A percentile compares a stretch with the other conserved stretches of the same genome.
These are phyloP conservation scores for Rhodeus uyekii DNA, from an alignment of 2,797 vertebrate species.

Conservation along the genomic window DNA sequence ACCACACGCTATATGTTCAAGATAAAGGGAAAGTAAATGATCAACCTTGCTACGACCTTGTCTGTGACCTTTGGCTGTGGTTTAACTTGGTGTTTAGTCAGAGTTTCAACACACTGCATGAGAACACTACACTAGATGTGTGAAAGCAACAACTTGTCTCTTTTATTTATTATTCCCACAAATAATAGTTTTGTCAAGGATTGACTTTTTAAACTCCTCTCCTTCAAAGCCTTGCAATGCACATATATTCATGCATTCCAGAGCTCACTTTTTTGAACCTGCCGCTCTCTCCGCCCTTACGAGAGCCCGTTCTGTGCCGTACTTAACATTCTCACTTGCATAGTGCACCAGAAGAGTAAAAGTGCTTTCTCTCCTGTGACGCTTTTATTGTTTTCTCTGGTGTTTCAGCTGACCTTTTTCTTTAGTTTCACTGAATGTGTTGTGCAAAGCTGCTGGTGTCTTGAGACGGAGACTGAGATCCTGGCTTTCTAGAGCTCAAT, in stretches of 20 bases:
- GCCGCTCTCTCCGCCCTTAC: conserved; percentile 1
- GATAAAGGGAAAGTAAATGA: too few species aligned
- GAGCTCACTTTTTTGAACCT: neutral
- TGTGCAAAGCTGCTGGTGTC: conserved; percentile 1
- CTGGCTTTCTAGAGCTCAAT: conserved; percentile 27
- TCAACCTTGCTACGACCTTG: too few species aligned
- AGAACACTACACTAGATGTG: too few species aligned
- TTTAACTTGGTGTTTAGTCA: too few species aligned
- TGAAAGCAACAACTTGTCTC: conserved; percentile 2
- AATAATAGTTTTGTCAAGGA: conserved; percentile 12
- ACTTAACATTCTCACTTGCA: conserved; percentile 31
- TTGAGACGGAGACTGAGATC: conserved; percentile 13
- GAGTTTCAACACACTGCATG: too few species aligned
- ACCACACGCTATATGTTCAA: too few species aligned
- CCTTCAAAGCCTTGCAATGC: conserved; percentile 5
- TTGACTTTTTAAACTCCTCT: neutral
- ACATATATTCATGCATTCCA: conserved; percentile 5
- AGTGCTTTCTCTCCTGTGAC: conserved; percentile 17
- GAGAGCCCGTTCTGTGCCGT: neutral
- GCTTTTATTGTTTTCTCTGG: conserved; percentile 46
- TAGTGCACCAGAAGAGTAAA: conserved; percentile 21
- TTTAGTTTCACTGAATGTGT: conserved; percentile 4
- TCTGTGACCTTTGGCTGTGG: too few species aligned
- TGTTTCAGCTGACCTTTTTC: conserved; percentile 51
- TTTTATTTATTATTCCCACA: neutral